Evolutionary conservation across 30 jellyfish, hydroid and myxozoan species (phyloP).

Genomic region (Euphysa ruthae): DNA sequence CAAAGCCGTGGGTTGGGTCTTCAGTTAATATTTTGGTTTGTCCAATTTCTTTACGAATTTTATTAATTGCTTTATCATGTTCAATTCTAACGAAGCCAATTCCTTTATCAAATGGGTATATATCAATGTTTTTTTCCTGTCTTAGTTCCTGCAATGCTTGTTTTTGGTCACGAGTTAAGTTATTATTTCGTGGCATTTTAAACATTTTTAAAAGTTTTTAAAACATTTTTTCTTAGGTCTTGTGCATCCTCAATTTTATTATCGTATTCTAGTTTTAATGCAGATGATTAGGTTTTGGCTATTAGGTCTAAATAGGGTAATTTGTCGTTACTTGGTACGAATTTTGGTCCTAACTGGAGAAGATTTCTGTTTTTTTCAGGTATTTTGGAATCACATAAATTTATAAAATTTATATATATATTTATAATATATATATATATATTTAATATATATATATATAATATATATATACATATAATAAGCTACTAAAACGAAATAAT

Average conservation of each 20-base stretch:
- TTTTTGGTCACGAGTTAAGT: background rate
- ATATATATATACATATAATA: too few relatives aligned
- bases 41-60: too few relatives aligned
- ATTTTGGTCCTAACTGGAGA: background rate
- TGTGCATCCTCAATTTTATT: background rate
- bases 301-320: background rate
- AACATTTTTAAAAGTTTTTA: background rate
- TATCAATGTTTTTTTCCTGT: background rate
- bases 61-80: background rate
- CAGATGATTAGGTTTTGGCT: background rate
- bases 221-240: constrained; percentile 3
- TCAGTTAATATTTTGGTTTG: too few relatives aligned
- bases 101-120: background rate
- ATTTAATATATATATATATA: background rate
- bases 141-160: background rate
- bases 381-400: background rate
- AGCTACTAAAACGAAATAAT: too few relatives aligned
- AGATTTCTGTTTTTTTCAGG: background rate
- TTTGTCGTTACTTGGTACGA: background rate
- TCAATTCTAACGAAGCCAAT: background rate
- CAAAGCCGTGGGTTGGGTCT: too few relatives aligned
- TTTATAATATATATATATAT: too few relatives aligned
- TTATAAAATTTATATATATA: too few relatives aligned
- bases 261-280: background rate
- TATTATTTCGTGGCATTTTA: background rate